Evolutionary conservation across 1,140 invertebrate species (phyloP), one percentile per base, ranked within the genome.

Genomic region (Bombus terrestris): DNA sequence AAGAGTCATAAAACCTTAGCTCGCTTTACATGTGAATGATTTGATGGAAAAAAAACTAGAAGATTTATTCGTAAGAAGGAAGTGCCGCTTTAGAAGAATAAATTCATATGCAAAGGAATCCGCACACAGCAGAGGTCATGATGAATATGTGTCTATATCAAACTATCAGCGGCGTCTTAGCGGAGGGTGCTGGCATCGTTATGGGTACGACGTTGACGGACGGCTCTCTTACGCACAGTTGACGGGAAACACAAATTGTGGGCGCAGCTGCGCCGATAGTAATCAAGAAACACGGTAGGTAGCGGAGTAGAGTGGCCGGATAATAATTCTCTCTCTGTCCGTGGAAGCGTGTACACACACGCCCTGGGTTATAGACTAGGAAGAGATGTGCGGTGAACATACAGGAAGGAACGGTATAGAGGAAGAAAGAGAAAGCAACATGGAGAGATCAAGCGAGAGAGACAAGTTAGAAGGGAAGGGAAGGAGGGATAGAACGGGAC

Each of bases 171-270:
- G 81, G 82, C 64, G 89, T 91, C 90, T 91, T 90, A 84, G 73
- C 82, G 82, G 80, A 81, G 81, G 80, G 80, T 81, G 85, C 78
- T 75, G 85, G 87, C 87, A 68, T 89, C 90, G 90, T 91, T 91
- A 93, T 90, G 90, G 87, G 82, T 86, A 82, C 86, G 92, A 92
- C 91, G 89, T 93, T 93, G 93, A 93, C 90, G 90, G 92, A 94
- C 93, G 93, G 93, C 93, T 94, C 93, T 93, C 92, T 94, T 94
- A 93, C 91, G 90, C 91, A 91, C 91, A 91, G 90, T 91, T 92
- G 93, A 94, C 94, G 91, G 93, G 92, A 90, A 94, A 94, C 94
- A 94, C 93, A 94, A 94, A 94, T 94, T 94, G 93, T 94, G 93
- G 92, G 92, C 89, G 91, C 93, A 94, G 94, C 94, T 94, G 94